Conservation (phyloP, 2,888 invertebrate species). For the Caenorhabditis macrosperma region DNA sequence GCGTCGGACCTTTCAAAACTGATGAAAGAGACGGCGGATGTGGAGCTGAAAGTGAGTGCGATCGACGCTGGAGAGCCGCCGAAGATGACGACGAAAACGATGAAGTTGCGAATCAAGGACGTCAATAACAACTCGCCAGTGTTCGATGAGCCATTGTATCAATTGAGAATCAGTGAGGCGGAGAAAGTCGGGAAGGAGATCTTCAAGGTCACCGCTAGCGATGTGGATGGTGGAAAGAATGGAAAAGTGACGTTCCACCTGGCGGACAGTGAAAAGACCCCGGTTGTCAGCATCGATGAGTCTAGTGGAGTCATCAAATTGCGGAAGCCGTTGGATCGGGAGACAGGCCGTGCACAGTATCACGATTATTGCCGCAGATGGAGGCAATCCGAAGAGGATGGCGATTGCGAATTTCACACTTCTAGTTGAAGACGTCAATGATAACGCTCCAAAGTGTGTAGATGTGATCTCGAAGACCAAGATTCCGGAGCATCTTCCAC, state of each 20-base stretch:
- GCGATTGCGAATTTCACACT: constrained; percentile 70
- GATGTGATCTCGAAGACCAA: constrained; percentile 51
- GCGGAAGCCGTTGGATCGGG: constrained; percentile 91
- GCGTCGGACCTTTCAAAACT: constrained; percentile 39
- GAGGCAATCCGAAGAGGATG: constrained; percentile 67
- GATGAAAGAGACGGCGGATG: constrained; percentile 30
- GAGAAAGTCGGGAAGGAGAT: constrained; percentile 66
- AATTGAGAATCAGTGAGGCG: constrained; percentile 67
- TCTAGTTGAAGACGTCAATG: constrained; percentile 81
- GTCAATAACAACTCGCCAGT: constrained; percentile 92
- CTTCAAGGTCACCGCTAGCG: constrained; percentile 72
- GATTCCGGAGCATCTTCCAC: constrained; percentile 80
- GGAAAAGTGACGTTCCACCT: constrained; percentile 70
- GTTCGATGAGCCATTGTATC: constrained; percentile 71
- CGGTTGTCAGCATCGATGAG: constrained; percentile 83
- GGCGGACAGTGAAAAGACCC: constrained; percentile 83
- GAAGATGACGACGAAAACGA: constrained; percentile 17
- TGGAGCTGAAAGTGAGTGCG: constrained; percentile 86
- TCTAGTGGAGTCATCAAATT: constrained; percentile 83
- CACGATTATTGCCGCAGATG: constrained; percentile 71
- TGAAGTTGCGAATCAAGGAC: constrained; percentile 89
- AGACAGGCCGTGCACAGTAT: constrained; percentile 81
- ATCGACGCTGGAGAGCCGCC: constrained; percentile 92
- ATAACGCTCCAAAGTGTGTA: constrained; percentile 81
- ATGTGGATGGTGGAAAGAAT: constrained; percentile 75